Evolutionary conservation across 2,113 vertebrate species (phyloP), one percentile per base, ranked within the genome.

Genomic region (Rhinolophus sinicus): DNA sequence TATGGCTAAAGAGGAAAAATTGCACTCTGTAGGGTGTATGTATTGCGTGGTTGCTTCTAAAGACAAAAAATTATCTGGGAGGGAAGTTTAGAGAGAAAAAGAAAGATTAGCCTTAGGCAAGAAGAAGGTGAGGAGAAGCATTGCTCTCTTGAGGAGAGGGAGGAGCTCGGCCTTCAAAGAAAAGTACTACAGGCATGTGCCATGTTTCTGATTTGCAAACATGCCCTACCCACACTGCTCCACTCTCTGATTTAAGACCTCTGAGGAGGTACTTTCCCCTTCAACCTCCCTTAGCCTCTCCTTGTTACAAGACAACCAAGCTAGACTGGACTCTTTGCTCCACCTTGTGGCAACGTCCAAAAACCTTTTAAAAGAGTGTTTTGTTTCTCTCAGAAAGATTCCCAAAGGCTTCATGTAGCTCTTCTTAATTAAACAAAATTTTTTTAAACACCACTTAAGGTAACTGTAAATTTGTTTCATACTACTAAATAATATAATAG

Each of bases 341-440:
- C 96, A 94, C 93, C 87, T 96, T 78, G 92, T 95, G 92, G 93
- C 33, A 33, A 60, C 5, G 22, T 14, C 52, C 28, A 21, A 86
- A 81, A 82, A 56, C 6, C 6, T 85, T 83, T 75, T 19, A 65
- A 86, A 65, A 18, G 6, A 3, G 1, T 54, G 58, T 82, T 87
- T 72, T 40, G 18, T 78, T 83, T 80, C 44, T 81, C 38, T 89
- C 50, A 10, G 12, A 69, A 56, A 62, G 87, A 24, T 30, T 52
- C 15, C 28, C 56, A 13, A 80, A 93, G 26, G 11, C 65, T 75
- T 80, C 35, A 15, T 3, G 3, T 26, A 85, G 30, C 12, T 88
- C 12, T 88, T 87, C 92, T 52, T 75, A 81, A 70, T 11, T 81
- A 76, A 96, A 58, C 15, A 22, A 30, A 22, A 30, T 30, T 69